phyloP scores from a whole-genome alignment of 2,888 invertebrate genomes.

The Drosophila nr. perissopoda region DNA sequence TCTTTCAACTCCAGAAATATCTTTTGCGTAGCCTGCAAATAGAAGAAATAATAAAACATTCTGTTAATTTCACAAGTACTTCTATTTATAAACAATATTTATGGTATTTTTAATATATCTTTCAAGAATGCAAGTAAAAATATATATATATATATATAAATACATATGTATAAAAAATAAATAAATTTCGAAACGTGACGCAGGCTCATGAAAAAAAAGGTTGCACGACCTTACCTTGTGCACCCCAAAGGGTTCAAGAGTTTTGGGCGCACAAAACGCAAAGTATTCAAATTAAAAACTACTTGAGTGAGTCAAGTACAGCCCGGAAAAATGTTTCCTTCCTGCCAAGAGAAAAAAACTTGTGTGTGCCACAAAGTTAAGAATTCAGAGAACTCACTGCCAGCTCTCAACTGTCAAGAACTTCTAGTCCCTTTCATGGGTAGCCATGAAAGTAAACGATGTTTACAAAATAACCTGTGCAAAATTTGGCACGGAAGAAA shows the following conservation, averaged over 20 bases:
- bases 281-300: conserved; percentile 80
- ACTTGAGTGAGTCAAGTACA: conserved; percentile 62
- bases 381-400: conserved; percentile 25
- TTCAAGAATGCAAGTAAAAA: conserved; percentile 45
- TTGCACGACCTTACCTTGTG: conserved; percentile 10
- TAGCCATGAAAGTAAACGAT: conserved; percentile 1
- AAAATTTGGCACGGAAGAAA: neutral
- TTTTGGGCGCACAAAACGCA: conserved; percentile 40
- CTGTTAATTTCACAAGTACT: conserved; percentile 42
- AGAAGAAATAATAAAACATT: conserved; percentile 57
- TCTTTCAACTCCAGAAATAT: conserved; percentile 85
- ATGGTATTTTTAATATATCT: conserved; percentile 39
- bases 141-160: neutral
- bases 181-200: neutral
- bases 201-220: neutral
- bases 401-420: conserved; percentile 8
- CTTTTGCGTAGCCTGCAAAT: conserved; percentile 87
- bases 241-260: conserved; percentile 33
- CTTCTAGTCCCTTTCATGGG: neutral
- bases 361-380: conserved; percentile 23
- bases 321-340: conserved; percentile 66
- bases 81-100: conserved; percentile 31
- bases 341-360: conserved; percentile 36
- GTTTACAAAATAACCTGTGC: too few species aligned
- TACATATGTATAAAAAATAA: neutral